Percentiles rank a stretch among this genome's conserved stretches.
These are phyloP conservation scores for Eupithecia abbreviata DNA, from an alignment of 2,888 invertebrate species.

Conservation along the genomic window DNA sequence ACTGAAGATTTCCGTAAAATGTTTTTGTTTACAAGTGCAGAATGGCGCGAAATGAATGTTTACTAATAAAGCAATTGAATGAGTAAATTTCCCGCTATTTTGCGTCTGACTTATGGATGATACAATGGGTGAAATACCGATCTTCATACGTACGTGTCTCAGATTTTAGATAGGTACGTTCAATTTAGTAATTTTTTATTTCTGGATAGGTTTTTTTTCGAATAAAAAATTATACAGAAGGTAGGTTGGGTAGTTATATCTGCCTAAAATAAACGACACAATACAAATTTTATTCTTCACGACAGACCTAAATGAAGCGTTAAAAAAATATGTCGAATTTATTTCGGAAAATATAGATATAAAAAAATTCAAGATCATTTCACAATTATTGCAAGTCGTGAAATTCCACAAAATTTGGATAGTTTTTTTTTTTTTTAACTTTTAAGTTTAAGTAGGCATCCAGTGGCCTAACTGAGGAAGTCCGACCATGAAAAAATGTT, in stretches of 20 bases:
- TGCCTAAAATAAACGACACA: too few relatives aligned
- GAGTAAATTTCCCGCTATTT: slow-evolving; percentile 66
- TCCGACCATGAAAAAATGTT: neutral
- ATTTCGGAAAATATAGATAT: too few relatives aligned
- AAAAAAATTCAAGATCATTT: neutral
- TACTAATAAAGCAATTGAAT: slow-evolving; percentile 69
- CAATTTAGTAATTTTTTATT: neutral
- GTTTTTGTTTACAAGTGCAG: slow-evolving; percentile 74
- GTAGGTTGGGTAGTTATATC: too few relatives aligned
- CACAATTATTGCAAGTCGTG: neutral
- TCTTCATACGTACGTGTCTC: slow-evolving; percentile 16
- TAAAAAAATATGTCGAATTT: too few relatives aligned
- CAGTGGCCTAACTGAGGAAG: neutral
- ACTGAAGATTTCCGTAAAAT: slow-evolving; percentile 68
- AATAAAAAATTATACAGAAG: too few relatives aligned
- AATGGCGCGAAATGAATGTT: slow-evolving; percentile 79
- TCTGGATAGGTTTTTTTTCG: neutral
- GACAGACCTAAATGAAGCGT: too few relatives aligned
- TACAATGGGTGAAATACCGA: slow-evolving; percentile 42
- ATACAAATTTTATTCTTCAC: too few relatives aligned
- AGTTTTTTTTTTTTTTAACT: too few relatives aligned
- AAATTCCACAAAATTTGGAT: neutral
- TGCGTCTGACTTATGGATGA: slow-evolving; percentile 33
- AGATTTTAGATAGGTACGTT: neutral
- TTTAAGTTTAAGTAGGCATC: neutral